Evolutionary conservation across 2,797 vertebrate genomes (phyloP), one percentile per base, ranked within the genome.

Genomic region (Helostoma temminkii): DNA sequence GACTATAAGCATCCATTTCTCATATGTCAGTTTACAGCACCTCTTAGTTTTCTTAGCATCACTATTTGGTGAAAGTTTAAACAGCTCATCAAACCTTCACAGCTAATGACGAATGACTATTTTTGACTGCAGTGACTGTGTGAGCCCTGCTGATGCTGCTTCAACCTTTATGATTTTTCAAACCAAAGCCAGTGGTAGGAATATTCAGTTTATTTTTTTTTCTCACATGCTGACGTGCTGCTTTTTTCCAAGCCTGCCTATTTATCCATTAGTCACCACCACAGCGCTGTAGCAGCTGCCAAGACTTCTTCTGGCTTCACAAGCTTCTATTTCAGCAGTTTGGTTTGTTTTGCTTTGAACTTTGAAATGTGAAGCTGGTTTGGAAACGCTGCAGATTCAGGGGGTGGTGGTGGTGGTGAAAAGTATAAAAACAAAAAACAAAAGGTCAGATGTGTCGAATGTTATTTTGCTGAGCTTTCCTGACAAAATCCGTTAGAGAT

Each of bases 241-340:
- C 49, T 16, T 53, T 52, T 63, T 78, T 73, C 63, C 54, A 24
- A 32, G 41, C 49, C 67, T 18, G 46, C 54, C 61, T 50, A 46
- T 62, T 74, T 63, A 70, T 70, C 67, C 78, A 43, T 83, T 61
- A 82, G 71, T 84, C 82, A 66, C 47, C 65, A 48, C 79, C 61
- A n/a, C 84, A 74, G 66, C 55, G 0, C 36, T 0, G 9, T 6
- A 12, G 54, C 59, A 4, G 26, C 72, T 66, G 81, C 84, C 86
- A 85, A 70, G 30, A 41, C 37, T 15, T 25, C 21, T 30, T 34
- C 61, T 75, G 82, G 76, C 71, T 63, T 2, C 54, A 36, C 24
- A 1, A 64, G 63, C 72, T 68, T 71, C 71, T 74, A n/a, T 68
- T 85, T 81, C 84, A 87, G 82, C 81, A 66, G 16, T 73, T 73